These are phyloP conservation scores for Sitta carolinensis DNA, from an alignment of 2,797 vertebrate species.

Conservation along the genomic window DNA sequence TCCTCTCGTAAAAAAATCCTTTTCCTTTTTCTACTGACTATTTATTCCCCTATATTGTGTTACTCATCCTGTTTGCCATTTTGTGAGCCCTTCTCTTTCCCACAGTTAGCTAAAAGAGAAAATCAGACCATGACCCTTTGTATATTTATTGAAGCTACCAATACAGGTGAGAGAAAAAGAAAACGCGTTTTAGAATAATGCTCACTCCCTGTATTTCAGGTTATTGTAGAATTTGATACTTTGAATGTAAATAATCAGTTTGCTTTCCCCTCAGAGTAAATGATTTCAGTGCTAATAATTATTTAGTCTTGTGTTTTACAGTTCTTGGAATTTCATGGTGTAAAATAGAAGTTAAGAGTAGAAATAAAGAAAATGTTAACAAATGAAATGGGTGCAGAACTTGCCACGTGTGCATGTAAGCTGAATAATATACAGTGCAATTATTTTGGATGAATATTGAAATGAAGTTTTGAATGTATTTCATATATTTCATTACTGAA, in stretches of 20 bases:
- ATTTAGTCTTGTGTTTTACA: neutral
- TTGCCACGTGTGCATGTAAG: neutral
- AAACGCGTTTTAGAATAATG: neutral
- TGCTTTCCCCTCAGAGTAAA: neutral
- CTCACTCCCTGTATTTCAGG: neutral
- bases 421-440: neutral
- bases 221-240: neutral
- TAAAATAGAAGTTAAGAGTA: neutral
- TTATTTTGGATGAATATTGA: neutral
- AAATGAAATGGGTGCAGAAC: neutral
- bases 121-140: neutral
- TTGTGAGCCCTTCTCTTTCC: conserved; percentile 36
- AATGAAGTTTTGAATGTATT: neutral
- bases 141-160: neutral
- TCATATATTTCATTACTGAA: neutral
- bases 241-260: neutral
- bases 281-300: neutral
- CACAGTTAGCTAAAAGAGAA: neutral
- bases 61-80: conserved; percentile 33
- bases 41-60: neutral
- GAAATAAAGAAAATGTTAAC: neutral
- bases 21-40: conserved; percentile 23
- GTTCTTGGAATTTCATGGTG: neutral
- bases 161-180: neutral
- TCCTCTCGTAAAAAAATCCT: conserved; percentile 35